Evolutionary conservation across 2,113 vertebrate species (phyloP), one percentile per base, ranked within the genome.

Genomic region (Chascanopsetta lugubris): DNA sequence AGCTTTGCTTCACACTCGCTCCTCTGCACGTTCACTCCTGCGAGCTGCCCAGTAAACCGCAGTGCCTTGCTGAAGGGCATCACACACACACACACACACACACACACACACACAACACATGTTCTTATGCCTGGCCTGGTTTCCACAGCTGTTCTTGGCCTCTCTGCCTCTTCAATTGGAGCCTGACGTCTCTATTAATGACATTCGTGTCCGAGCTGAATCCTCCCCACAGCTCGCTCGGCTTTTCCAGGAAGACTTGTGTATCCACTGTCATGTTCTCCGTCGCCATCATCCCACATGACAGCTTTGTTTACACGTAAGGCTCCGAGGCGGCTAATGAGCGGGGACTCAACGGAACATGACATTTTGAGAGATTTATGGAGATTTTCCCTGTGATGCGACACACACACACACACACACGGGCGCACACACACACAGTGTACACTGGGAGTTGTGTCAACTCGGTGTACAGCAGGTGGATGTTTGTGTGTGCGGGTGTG

Each of bases 321-420:
- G 63, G 48, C 42, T 70, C 58, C 10, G 24, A 71, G 55, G 61
- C 54, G 49, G 61, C 61, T 58, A 77, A 83, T 66, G 50, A 75
- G 62, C 61, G 18, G 53, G 48, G 67, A 67, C 72, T 82, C 59
- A 47, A 21, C 43, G 74, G 72, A 82, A 74, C 69, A 50, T 72
- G 67, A 67, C 29, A 43, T 42, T 67, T 64, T 49, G 42, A 69
- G 62, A 80, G 74, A 79, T 72, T 83, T 83, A 63, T 81, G 64
- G 42, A 47, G 45, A 25, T 67, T 80, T 83, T 65, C 46, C 67
- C 34, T 48, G 3, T 6, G 40, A 53, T 24, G 47, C 40, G 61
- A 47, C 72, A 59, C 49, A 43, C 27, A 1, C 46, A 51, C 26
- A 45, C 30, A 36, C 53, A 24, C 43, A 24, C 24, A 24, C 20